Conservation (phyloP, 1,140 invertebrate species). For the Trichonephila clavata region DNA sequence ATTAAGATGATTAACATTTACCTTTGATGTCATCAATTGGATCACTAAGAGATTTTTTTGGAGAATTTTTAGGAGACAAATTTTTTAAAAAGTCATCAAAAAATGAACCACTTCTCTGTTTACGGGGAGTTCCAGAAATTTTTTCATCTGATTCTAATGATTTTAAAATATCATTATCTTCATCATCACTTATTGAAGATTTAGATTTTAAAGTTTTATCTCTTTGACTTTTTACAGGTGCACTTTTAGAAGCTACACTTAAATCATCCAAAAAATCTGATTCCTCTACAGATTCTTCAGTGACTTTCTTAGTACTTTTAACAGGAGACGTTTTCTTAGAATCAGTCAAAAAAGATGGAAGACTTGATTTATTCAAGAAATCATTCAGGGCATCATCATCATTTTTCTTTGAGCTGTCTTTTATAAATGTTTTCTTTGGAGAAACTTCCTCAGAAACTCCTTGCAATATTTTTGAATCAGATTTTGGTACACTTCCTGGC, state of each 20-base stretch:
- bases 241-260: background rate
- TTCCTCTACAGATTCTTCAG: background rate
- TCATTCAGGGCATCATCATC: conserved; percentile 43
- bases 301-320: background rate
- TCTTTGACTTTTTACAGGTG: background rate
- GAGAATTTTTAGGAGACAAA: conserved; percentile 48
- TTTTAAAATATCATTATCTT: conserved; percentile 62
- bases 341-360: background rate
- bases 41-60: conserved; percentile 6
- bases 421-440: background rate
- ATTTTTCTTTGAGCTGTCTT: background rate
- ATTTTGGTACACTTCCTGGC: background rate
- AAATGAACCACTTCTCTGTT: conserved; percentile 48
- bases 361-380: conserved; percentile 20
- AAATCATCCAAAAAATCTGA: conserved; percentile 10
- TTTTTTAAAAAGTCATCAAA: conserved; percentile 66
- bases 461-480: background rate
- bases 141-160: conserved; percentile 38
- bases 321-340: background rate
- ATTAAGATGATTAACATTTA: background rate
- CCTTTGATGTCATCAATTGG: background rate
- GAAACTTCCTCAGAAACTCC: background rate
- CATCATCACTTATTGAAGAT: conserved; percentile 9
- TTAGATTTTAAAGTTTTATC: background rate
- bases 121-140: background rate